phyloP scores from a whole-genome alignment of 2,888 invertebrate species.

The Spisula solida region DNA sequence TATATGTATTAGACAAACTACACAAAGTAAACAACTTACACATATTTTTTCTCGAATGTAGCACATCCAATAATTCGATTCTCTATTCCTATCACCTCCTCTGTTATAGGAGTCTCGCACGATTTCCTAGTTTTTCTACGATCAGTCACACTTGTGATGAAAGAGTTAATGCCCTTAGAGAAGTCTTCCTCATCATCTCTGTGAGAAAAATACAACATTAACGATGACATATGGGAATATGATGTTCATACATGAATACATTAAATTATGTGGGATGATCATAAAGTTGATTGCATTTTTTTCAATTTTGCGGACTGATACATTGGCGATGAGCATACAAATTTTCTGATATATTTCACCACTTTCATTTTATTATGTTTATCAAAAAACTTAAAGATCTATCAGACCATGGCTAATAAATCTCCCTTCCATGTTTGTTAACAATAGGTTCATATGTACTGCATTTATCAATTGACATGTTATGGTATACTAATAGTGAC shows the following conservation, averaged over 20 bases:
- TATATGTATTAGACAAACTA: not conserved
- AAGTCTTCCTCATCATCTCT: slow-evolving; percentile 85
- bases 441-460: too few relatives aligned
- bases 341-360: too few relatives aligned
- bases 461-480: too few relatives aligned
- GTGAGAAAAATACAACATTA: slow-evolving; percentile 22
- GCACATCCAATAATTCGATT: slow-evolving; percentile 86
- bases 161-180: slow-evolving; percentile 86
- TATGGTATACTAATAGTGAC: too few relatives aligned
- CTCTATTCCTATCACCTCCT: slow-evolving; percentile 85
- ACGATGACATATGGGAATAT: not conserved
- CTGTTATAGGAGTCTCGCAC: slow-evolving; percentile 75
- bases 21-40: slow-evolving; percentile 76
- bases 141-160: slow-evolving; percentile 81
- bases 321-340: too few relatives aligned
- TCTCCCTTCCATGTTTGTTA: too few relatives aligned
- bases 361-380: too few relatives aligned
- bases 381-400: too few relatives aligned
- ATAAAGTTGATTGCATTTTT: too few relatives aligned
- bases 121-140: slow-evolving; percentile 78
- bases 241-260: not conserved
- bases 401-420: too few relatives aligned
- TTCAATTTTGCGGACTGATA: too few relatives aligned
- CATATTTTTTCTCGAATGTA: slow-evolving; percentile 87
- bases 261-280: not conserved